Conservation (phyloP, 2,888 invertebrate genomes). For the Caprella mutica region DNA sequence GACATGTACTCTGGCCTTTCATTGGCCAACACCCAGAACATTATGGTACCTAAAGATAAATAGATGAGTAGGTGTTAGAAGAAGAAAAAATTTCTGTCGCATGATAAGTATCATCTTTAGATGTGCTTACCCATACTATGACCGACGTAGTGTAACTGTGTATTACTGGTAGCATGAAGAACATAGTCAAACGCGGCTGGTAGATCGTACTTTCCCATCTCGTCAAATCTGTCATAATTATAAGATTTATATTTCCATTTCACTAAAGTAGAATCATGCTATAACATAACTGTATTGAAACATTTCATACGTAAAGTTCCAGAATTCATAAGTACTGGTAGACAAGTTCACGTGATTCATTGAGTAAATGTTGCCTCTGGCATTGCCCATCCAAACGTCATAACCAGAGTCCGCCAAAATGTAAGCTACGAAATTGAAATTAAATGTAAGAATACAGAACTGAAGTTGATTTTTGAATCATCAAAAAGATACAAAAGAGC, state of each 20-base stretch:
- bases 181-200: conserved; percentile 41
- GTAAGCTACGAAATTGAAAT: too few relatives aligned
- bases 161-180: conserved; percentile 36
- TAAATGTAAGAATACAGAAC: too few relatives aligned
- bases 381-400: conserved; percentile 18
- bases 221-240: conserved; percentile 37
- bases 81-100: too few relatives aligned
- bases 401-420: conserved; percentile 5
- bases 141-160: conserved; percentile 40
- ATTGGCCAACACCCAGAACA: conserved; percentile 21
- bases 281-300: too few relatives aligned
- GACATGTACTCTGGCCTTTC: conserved; percentile 15
- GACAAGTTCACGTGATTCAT: conserved; percentile 6
- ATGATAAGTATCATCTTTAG: too few relatives aligned
- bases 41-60: conserved; percentile 29
- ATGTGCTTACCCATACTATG: conserved; percentile 41
- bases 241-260: too few relatives aligned
- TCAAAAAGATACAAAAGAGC: background rate
- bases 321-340: conserved; percentile 3
- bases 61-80: too few relatives aligned
- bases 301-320: conserved; percentile 13
- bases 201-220: conserved; percentile 41
- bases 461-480: too few relatives aligned
- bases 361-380: conserved; percentile 12
- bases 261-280: too few relatives aligned